A percentile compares a stretch with the other conserved stretches of the same genome.
Evolutionary conservation across 2,113 vertebrate genomes (phyloP).

Genomic region (Galeopterus variegatus): DNA sequence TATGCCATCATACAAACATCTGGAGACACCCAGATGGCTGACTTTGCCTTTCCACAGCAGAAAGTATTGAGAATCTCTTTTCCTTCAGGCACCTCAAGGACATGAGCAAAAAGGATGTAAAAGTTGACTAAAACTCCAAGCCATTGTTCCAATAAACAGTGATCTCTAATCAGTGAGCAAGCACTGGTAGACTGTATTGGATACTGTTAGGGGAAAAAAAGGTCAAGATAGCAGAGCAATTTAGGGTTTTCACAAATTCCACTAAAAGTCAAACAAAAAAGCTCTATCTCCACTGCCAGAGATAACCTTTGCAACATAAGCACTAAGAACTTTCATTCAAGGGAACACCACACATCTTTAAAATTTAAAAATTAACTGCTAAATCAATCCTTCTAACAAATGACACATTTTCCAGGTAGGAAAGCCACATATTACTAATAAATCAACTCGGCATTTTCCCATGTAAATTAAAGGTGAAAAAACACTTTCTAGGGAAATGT

Average conservation of each 20-base stretch:
- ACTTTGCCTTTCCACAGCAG: conserved; percentile 13
- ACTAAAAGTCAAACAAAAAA: conserved; percentile 46
- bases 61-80: background rate
- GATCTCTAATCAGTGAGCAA: conserved; percentile 15
- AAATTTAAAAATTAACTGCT: conserved; percentile 40
- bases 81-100: background rate
- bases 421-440: background rate
- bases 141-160: background rate
- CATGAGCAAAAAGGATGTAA: background rate
- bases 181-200: background rate
- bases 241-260: conserved; percentile 36
- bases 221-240: background rate
- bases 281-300: background rate
- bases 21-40: background rate
- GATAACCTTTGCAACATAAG: conserved; percentile 40
- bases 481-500: conserved; percentile 21
- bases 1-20: background rate
- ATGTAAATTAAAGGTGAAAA: conserved; percentile 11
- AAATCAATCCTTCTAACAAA: conserved; percentile 58
- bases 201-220: background rate
- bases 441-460: background rate
- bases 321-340: conserved; percentile 17
- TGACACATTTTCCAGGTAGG: conserved; percentile 8
- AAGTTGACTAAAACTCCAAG: conserved; percentile 45
- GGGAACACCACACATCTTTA: conserved; percentile 16